Base-by-base conservation (phyloP, 2,113 vertebrate species). In the Paedocypris sp. region DNA sequence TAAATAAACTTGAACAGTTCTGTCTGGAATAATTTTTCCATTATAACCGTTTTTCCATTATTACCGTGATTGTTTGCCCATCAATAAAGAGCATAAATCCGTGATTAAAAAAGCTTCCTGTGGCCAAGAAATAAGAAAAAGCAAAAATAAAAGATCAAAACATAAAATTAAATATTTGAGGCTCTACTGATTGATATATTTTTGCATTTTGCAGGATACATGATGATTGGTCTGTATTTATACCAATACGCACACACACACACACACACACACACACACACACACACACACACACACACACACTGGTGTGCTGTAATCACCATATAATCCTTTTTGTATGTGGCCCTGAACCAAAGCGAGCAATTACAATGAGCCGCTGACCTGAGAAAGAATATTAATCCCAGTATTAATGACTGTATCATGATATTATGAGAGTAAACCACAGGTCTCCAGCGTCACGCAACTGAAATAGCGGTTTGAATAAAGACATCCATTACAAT, bases 241-340 rank as follows among this genome's bases (percentile, higher is more conserved):
- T 9, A 45, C 43, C 58, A 42, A 23, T 58, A 71, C 68, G 60
- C 28, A 52, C 47, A 33, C 28, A 62, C 49, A 52, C 64, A 43
- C 33, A 31, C 36, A 42, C 36, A 42, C 13, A 4, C 4, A 7
- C 18, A 39, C 42, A 2, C 23, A 22, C 41, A 46, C 20, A 25
- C 38, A 35, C 31, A 25, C 42, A 8, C n/a, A 33, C 32, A n/a
- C n/a, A 3, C 32, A 33, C n/a, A n/a, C n/a, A n/a, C n/a, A n/a
- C n/a, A n/a, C n/a, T n/a, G n/a, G n/a, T n/a, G n/a, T n/a, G n/a
- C 9, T 33, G n/a, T 38, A 53, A 38, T 18, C 32, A 15, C n/a
- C 6, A 23, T 28, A 18, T 41, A 23, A 49, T 25, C 46, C 53
- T 33, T 35, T 33, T 39, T 53, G 28, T 26, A 53, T 53, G 20